phyloP scores from a whole-genome alignment of 92 coral and sea anemone species.

The Muricea muricata region DNA sequence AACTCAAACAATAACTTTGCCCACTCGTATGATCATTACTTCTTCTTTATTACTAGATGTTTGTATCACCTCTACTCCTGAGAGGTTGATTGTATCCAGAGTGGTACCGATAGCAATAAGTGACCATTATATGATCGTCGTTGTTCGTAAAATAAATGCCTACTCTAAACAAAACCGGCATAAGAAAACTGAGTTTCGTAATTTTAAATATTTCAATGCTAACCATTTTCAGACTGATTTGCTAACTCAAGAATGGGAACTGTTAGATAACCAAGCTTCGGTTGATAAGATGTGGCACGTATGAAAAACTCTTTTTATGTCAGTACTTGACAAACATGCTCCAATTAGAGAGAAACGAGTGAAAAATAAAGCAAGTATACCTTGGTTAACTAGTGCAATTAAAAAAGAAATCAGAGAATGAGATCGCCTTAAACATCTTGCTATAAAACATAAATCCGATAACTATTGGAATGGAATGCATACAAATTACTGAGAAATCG shows the following conservation, averaged over 20 bases:
- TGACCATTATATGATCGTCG: too few species aligned
- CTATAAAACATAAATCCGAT: constrained; percentile 43
- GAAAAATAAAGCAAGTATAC: constrained; percentile 42
- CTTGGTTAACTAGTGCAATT: constrained; percentile 53
- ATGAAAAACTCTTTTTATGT: constrained; percentile 29
- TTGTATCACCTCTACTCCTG: too few species aligned
- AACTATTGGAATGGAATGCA: constrained; percentile 48
- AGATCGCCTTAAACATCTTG: constrained; percentile 47
- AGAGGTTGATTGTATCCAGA: too few species aligned
- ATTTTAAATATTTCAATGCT: constrained; percentile 37
- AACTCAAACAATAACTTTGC: too few species aligned
- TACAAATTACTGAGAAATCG: constrained; percentile 49
- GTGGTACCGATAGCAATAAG: too few species aligned
- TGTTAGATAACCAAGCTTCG: too few species aligned
- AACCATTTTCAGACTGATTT: constrained; percentile 26
- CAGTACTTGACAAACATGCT: constrained; percentile 46
- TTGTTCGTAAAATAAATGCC: too few species aligned
- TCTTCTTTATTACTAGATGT: too few species aligned
- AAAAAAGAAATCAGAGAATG: constrained; percentile 47
- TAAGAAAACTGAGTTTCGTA: too few species aligned
- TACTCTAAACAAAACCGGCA: too few species aligned
- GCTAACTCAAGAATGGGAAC: too few species aligned
- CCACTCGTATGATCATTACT: too few species aligned
- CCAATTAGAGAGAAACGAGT: constrained; percentile 44
- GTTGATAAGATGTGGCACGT: constrained; percentile 42